These are phyloP conservation scores for Nyctalus aviator DNA, from an alignment of 2,797 vertebrate genomes.

Conservation along the genomic window DNA sequence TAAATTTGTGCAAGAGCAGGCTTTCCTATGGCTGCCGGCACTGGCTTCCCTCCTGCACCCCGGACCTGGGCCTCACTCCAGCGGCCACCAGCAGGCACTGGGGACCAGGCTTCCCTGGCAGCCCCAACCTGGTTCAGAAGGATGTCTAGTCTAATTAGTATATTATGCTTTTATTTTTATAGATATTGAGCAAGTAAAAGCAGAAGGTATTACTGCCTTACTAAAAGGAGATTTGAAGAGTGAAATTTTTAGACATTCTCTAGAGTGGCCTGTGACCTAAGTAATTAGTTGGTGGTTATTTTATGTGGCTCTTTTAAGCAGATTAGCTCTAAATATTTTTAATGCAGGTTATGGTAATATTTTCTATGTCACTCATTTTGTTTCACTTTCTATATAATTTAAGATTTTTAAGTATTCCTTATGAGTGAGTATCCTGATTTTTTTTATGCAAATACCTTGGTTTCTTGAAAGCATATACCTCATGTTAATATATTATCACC, in stretches of 20 bases:
- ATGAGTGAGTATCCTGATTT: not conserved
- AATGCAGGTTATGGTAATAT: not conserved
- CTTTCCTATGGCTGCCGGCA: no score
- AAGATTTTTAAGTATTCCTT: not conserved
- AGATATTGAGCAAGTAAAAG: not conserved
- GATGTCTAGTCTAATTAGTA: no score
- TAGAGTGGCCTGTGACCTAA: not conserved
- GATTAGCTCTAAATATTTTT: not conserved
- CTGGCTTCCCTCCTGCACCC: no score
- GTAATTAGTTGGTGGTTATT: not conserved
- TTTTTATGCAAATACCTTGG: not conserved
- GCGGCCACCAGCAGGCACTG: no score
- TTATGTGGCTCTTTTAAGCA: not conserved
- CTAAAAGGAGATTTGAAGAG: not conserved
- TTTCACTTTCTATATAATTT: not conserved
- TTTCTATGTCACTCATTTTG: not conserved
- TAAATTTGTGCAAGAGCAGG: no score
- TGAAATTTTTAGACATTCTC: conserved; percentile 24
- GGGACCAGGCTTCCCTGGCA: no score
- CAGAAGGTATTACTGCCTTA: not conserved
- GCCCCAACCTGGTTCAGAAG: no score
- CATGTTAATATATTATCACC: not conserved
- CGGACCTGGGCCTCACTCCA: no score
- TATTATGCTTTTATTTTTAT: no score
- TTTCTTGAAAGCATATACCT: not conserved